phyloP scores from a whole-genome alignment of 2,797 vertebrate species.

The Pangasius djambal region DNA sequence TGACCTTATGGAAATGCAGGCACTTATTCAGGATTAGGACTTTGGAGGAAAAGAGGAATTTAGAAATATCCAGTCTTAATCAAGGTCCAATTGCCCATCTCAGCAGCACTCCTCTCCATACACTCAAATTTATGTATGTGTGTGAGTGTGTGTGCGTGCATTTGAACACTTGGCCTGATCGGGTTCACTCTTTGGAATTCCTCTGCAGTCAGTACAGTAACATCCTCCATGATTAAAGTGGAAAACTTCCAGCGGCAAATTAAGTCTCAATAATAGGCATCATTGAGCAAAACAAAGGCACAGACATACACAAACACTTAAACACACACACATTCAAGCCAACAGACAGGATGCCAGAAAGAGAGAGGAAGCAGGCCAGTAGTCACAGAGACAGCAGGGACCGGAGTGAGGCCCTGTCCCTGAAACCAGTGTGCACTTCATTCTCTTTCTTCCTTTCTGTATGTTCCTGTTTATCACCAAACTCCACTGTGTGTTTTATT shows the following conservation, averaged over 20 bases:
- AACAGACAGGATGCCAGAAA: conserved; percentile 70
- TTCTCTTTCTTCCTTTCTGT: conserved; percentile 74
- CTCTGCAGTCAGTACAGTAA: conserved; percentile 58
- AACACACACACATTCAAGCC: conserved; percentile 36
- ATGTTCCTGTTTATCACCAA: conserved; percentile 78
- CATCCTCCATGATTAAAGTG: conserved; percentile 71
- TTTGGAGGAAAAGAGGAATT: conserved; percentile 59
- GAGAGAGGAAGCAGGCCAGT: conserved; percentile 69
- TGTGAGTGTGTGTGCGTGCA: conserved; percentile 49
- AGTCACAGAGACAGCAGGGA: conserved; percentile 67
- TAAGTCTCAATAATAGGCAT: conserved; percentile 68
- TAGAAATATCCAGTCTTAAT: conserved; percentile 64
- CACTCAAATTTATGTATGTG: conserved; percentile 49
- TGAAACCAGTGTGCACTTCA: conserved; percentile 66
- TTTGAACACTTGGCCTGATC: conserved; percentile 57
- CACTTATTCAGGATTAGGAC: conserved; percentile 65
- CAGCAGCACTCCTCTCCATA: conserved; percentile 47
- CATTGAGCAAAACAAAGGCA: conserved; percentile 59
- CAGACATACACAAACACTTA: conserved; percentile 50
- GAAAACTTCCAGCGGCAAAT: conserved; percentile 69
- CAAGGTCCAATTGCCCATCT: conserved; percentile 54
- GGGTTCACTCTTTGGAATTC: conserved; percentile 67
- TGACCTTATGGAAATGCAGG: conserved; percentile 49
- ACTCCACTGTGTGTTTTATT: conserved; percentile 72
- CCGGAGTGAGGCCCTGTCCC: conserved; percentile 70